Conservation (phyloP, 2,797 vertebrate species). For the Acrocephalus scirpaceus region DNA sequence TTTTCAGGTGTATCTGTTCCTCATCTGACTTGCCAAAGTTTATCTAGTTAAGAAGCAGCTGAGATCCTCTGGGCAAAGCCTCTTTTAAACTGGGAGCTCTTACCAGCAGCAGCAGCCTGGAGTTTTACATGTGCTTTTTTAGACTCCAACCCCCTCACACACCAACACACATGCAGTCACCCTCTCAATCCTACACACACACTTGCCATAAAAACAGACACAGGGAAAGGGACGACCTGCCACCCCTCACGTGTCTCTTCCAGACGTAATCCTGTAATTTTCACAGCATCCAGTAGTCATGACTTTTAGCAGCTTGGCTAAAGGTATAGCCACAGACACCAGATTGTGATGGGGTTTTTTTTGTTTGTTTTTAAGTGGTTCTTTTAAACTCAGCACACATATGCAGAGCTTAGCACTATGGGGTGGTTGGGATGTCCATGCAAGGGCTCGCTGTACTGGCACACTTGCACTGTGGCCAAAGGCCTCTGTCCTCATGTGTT, state of each 20-base stretch:
- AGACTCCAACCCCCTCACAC: accelerated
- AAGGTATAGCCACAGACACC: not conserved
- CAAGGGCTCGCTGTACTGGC: not conserved
- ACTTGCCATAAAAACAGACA: not conserved
- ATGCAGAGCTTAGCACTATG: accelerated
- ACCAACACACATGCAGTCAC: not conserved
- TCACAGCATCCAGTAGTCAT: not conserved
- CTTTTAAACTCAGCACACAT: not conserved
- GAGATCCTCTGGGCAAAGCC: not conserved
- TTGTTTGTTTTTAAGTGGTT: not conserved
- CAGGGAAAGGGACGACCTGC: not conserved
- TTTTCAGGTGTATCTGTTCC: slow-evolving; percentile 7
- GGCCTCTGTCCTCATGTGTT: not conserved
- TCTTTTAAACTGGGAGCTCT: not conserved
- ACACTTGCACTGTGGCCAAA: accelerated
- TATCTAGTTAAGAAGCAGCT: not conserved
- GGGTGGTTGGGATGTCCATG: accelerated
- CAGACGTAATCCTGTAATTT: not conserved
- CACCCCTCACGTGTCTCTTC: accelerated
- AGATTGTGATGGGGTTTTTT: accelerated
- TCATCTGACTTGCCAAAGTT: not conserved
- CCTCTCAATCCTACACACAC: not conserved
- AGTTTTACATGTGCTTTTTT: not conserved
- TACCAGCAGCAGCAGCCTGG: not conserved
- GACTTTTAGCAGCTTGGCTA: not conserved